These are phyloP conservation scores for Halesus radiatus DNA, from an alignment of 1,140 invertebrate species.

Conservation along the genomic window DNA sequence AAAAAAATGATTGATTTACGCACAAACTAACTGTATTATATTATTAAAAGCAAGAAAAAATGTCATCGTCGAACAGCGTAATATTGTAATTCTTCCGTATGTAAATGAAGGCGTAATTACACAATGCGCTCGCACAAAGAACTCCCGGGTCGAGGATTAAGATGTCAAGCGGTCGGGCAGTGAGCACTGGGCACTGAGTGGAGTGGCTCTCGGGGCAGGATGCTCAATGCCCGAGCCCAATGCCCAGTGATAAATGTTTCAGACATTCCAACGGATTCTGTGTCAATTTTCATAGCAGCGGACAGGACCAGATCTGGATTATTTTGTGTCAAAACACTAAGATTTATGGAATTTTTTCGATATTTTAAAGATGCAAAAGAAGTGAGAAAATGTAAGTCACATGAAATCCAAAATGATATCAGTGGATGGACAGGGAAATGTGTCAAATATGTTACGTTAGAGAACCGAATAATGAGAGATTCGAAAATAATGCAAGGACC, in stretches of 20 bases:
- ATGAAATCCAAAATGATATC: no score
- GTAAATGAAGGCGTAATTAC: constrained; percentile 21
- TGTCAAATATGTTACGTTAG: no score
- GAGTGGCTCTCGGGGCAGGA: neutral
- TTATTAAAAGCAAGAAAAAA: neutral
- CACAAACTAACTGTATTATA: neutral
- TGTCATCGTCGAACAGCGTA: neutral
- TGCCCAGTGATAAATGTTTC: constrained; percentile 16
- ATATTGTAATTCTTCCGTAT: neutral
- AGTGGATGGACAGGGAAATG: no score
- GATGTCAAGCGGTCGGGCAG: constrained; percentile 18
- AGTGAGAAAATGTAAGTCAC: no score
- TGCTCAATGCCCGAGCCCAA: neutral
- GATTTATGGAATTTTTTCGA: no score
- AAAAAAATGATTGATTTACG: no score
- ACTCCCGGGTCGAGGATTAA: constrained; percentile 11
- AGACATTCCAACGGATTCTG: constrained; percentile 24
- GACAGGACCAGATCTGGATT: neutral
- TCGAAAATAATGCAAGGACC: no score
- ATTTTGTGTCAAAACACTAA: no score
- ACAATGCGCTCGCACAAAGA: constrained; percentile 17
- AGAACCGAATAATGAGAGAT: no score
- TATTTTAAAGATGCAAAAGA: no score
- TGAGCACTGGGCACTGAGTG: no score
- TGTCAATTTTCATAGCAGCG: constrained; percentile 5